A percentile compares a stretch with the other conserved stretches of the same genome.
Conservation (phyloP, 2,113 vertebrate genomes). For the Pelvicachromis taeniatus region DNA sequence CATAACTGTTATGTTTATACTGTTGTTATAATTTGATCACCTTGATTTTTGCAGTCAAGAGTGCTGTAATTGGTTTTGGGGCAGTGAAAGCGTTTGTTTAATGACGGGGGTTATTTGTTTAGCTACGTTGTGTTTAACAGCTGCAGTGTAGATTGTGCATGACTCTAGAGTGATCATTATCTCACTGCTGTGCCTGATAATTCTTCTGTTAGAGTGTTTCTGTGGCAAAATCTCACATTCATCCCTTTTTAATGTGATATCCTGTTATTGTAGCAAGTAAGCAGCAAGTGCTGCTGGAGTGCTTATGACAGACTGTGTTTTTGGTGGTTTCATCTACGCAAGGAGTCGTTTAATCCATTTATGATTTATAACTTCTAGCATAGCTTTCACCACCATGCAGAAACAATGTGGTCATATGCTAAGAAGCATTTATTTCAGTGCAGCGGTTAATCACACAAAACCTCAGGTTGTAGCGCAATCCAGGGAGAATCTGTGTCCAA, state of each 20-base stretch:
- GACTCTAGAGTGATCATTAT: not conserved
- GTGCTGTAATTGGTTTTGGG: not conserved
- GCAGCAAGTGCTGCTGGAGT: not conserved
- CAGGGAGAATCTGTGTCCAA: not conserved
- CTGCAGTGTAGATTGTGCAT: not conserved
- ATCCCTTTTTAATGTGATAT: not conserved
- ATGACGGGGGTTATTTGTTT: not conserved
- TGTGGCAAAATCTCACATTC: not conserved
- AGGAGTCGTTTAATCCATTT: not conserved
- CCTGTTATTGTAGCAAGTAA: not conserved
- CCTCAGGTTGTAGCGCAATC: not conserved
- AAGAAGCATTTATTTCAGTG: not conserved
- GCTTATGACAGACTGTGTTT: not conserved
- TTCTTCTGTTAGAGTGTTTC: not conserved
- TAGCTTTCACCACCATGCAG: not conserved
- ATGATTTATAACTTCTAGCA: slow-evolving; percentile 20
- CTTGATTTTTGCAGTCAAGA: not conserved
- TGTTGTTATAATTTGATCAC: not conserved
- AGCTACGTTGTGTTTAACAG: not conserved
- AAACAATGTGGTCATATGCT: not conserved
- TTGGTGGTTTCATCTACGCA: not conserved
- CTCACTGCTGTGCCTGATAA: not conserved
- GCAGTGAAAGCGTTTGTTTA: slow-evolving; percentile 8
- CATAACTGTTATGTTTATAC: not conserved
- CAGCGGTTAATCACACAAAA: not conserved